These are phyloP conservation scores for Aphelocoma californica DNA, from an alignment of 2,797 vertebrate genomes.

Conservation along the genomic window DNA sequence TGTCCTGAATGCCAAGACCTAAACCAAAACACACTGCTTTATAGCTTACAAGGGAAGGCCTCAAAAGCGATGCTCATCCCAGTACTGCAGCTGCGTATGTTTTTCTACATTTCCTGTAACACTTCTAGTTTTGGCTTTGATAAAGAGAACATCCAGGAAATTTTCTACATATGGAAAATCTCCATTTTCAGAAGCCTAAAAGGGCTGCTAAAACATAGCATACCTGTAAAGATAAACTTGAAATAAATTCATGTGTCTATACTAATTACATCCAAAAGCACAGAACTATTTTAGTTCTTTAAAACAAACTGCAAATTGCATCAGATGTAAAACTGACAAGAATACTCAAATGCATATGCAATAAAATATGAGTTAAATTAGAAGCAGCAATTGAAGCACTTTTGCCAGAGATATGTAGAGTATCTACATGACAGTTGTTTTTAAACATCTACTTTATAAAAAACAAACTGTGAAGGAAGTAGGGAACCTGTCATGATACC, in stretches of 20 bases:
- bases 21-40: not conserved
- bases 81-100: not conserved
- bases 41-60: not conserved
- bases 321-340: not conserved
- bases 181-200: not conserved
- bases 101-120: not conserved
- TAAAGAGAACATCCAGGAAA: not conserved
- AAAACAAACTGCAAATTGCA: not conserved
- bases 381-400: not conserved
- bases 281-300: not conserved
- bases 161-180: not conserved
- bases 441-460: not conserved
- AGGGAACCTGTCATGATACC: not conserved
- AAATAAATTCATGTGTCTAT: not conserved
- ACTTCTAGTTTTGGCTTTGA: not conserved
- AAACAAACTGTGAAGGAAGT: not conserved
- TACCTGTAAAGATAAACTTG: not conserved
- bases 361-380: not conserved
- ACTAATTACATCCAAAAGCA: not conserved
- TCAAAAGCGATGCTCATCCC: not conserved
- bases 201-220: not conserved
- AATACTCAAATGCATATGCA: not conserved
- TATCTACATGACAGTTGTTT: not conserved
- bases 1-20: not conserved
- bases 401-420: not conserved